Percentiles rank a stretch among this genome's conserved stretches.
These are phyloP conservation scores for Acanthurus lineatus DNA, from an alignment of 2,797 vertebrate species.

Conservation along the genomic window DNA sequence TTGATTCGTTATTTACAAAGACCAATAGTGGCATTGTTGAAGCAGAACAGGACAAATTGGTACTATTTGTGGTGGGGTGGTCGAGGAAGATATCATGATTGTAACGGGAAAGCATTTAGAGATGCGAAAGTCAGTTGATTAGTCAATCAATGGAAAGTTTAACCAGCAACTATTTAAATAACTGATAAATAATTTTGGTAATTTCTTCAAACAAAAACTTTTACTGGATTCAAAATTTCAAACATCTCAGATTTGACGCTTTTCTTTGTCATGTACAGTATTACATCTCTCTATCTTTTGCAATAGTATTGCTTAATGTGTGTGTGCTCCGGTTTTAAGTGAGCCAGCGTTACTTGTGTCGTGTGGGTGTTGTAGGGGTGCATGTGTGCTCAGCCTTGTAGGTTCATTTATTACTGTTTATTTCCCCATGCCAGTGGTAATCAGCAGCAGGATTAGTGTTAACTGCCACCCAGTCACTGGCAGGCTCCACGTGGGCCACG, in stretches of 20 bases:
- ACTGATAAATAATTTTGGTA: not conserved
- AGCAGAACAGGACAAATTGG: not conserved
- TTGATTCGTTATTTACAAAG: not conserved
- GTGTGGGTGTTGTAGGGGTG: slow-evolving; percentile 46
- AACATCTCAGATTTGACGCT: not conserved
- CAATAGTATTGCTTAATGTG: not conserved
- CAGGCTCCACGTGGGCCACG: slow-evolving; percentile 72
- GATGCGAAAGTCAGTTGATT: not conserved
- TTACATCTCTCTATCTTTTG: too few relatives aligned
- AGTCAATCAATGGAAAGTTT: not conserved
- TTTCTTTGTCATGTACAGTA: not conserved
- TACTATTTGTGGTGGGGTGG: not conserved
- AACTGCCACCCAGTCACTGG: slow-evolving; percentile 84
- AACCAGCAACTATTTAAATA: not conserved
- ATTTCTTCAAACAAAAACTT: not conserved
- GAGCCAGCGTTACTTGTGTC: slow-evolving; percentile 41
- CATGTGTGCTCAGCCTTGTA: slow-evolving; percentile 62
- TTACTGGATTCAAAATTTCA: not conserved
- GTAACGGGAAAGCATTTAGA: not conserved
- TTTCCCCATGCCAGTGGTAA: slow-evolving; percentile 83
- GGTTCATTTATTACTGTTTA: slow-evolving; percentile 84
- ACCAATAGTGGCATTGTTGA: not conserved
- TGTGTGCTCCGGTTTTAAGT: slow-evolving; percentile 24
- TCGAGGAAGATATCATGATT: not conserved
- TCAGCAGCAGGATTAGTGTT: slow-evolving; percentile 83